phyloP scores from a whole-genome alignment of 1,140 invertebrate species.

The Caenorhabditis tropicalis region DNA sequence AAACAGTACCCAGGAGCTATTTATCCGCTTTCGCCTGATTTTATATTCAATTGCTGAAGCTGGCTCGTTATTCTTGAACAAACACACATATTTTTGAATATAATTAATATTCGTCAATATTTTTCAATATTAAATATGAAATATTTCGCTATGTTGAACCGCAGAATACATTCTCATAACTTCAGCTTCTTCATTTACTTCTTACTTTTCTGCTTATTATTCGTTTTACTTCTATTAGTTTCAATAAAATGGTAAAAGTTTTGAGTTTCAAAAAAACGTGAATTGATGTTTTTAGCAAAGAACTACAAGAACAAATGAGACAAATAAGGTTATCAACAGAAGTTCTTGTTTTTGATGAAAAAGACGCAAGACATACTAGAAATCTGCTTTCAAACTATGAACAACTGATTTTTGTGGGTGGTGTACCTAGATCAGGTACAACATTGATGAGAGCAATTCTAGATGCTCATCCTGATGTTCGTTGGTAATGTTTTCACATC shows the following conservation, averaged over 20 bases:
- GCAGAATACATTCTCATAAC: neutral
- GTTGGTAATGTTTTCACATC: conserved; percentile 76
- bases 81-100: neutral
- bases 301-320: neutral
- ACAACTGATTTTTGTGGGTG: conserved; percentile 70
- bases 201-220: neutral
- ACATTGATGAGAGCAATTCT: conserved; percentile 96
- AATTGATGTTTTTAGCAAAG: neutral
- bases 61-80: neutral
- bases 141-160: neutral
- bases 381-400: neutral
- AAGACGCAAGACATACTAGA: neutral
- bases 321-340: neutral
- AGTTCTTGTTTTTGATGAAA: neutral
- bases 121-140: conserved; percentile 12
- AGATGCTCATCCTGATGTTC: conserved; percentile 95
- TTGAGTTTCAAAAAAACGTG: no score
- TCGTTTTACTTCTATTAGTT: neutral
- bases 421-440: conserved; percentile 93
- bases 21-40: conserved; percentile 16
- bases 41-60: neutral
- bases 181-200: neutral
- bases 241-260: neutral
- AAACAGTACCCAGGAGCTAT: conserved; percentile 2
- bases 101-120: neutral